Percentiles rank a stretch among this genome's conserved stretches.
phyloP scores from a whole-genome alignment of 2,797 vertebrate species.

The Molossus molossus region DNA sequence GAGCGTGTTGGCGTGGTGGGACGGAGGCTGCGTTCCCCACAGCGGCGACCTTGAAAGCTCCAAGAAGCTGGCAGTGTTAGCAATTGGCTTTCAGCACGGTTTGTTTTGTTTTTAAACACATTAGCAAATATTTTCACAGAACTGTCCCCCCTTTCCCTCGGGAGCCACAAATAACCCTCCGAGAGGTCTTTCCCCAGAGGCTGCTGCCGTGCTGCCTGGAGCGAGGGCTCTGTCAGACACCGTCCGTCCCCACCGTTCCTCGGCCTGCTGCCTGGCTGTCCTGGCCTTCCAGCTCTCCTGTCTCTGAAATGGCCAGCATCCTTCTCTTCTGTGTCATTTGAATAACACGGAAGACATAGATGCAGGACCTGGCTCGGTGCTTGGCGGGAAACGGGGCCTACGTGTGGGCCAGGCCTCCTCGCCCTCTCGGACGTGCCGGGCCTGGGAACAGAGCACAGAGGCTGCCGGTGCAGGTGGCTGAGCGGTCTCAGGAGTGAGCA shows the following conservation, averaged over 20 bases:
- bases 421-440: accelerated
- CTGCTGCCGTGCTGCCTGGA: neutral
- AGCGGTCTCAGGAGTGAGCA: neutral
- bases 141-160: neutral
- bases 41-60: neutral
- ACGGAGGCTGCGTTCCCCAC: neutral
- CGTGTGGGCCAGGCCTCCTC: neutral
- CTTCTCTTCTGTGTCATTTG: neutral
- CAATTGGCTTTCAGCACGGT: neutral
- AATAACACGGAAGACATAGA: neutral
- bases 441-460: neutral
- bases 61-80: neutral
- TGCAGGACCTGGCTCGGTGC: neutral
- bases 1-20: too few species aligned
- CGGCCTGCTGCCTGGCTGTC: neutral
- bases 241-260: neutral
- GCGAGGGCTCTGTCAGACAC: accelerated
- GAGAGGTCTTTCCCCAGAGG: neutral
- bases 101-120: neutral
- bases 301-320: neutral
- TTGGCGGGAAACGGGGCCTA: neutral
- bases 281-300: neutral
- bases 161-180: neutral
- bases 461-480: too few species aligned
- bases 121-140: neutral